Percentiles rank a stretch among this genome's conserved stretches.
Conservation (phyloP, 2,888 invertebrate genomes). For the Leucophenga maculata region DNA sequence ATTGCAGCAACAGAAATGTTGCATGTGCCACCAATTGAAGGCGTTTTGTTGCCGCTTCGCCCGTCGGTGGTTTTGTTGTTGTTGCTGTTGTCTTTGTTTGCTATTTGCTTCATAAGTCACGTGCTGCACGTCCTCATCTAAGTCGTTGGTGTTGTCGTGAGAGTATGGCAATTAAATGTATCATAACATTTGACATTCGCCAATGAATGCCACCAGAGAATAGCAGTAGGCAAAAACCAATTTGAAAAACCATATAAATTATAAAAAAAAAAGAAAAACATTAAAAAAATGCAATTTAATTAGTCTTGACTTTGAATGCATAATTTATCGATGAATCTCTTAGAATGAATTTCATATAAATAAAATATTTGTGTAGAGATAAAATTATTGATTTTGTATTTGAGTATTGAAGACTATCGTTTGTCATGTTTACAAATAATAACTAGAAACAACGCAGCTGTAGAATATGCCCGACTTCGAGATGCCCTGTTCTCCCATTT, state of each 20-base stretch:
- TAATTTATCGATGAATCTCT: too few species aligned
- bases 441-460: too few species aligned
- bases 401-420: too few species aligned
- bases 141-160: constrained; percentile 20
- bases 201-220: constrained; percentile 4
- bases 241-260: not conserved
- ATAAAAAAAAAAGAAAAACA: not conserved
- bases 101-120: constrained; percentile 44
- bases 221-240: not conserved
- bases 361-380: too few species aligned
- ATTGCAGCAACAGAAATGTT: not conserved
- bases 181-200: constrained; percentile 52
- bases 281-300: too few species aligned
- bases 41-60: constrained; percentile 10
- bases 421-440: too few species aligned
- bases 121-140: constrained; percentile 50
- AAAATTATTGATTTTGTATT: too few species aligned
- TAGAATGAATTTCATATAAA: too few species aligned
- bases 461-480: too few species aligned
- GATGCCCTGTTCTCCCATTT: too few species aligned
- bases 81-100: constrained; percentile 1
- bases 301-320: too few species aligned
- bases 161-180: constrained; percentile 60
- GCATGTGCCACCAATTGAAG: constrained; percentile 36
- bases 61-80: constrained; percentile 1